Conservation (phyloP, 2,113 vertebrate genomes). For the Centropus bengalensis region DNA sequence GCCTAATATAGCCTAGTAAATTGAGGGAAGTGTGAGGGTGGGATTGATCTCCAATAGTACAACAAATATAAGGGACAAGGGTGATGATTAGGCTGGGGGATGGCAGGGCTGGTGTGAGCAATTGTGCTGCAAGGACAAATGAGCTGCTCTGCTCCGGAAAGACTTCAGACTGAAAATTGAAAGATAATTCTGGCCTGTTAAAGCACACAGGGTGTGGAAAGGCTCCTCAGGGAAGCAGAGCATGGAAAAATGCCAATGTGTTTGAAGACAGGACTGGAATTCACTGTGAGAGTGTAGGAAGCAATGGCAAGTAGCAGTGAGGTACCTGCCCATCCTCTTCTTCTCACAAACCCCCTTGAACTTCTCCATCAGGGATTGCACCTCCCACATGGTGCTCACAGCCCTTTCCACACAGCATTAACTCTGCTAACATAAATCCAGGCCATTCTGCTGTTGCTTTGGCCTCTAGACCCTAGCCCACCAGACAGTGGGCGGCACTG, state of each 20-base stretch:
- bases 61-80: not conserved
- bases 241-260: accelerated
- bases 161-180: not conserved
- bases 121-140: not conserved
- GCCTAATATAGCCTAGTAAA: not conserved
- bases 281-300: not conserved
- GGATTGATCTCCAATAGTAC: not conserved
- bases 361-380: accelerated
- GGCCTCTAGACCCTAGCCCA: not conserved
- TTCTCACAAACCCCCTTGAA: not conserved
- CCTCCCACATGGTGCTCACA: not conserved
- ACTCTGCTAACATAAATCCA: not conserved
- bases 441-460: not conserved
- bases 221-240: not conserved
- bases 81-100: not conserved
- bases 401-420: not conserved
- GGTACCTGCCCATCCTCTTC: not conserved
- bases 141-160: not conserved
- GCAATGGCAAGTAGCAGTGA: not conserved
- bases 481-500: not conserved
- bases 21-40: not conserved
- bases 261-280: not conserved
- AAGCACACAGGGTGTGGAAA: not conserved
- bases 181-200: not conserved
- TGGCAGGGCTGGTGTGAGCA: not conserved